These are phyloP conservation scores for Drosophila lowei DNA, from an alignment of 1,140 invertebrate genomes.

Conservation along the genomic window DNA sequence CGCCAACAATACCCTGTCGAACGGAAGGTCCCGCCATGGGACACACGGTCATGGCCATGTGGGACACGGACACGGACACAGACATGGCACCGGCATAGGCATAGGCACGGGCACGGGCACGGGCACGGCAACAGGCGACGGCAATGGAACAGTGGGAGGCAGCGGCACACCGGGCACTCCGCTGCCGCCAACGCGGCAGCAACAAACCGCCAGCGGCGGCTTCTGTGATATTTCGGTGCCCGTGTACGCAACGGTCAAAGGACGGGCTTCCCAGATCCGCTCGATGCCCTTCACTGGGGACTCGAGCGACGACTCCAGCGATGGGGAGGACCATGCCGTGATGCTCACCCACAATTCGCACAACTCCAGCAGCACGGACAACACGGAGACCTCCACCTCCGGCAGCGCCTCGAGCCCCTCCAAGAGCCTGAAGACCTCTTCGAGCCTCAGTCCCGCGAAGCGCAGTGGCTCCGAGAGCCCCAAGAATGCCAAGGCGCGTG, in stretches of 20 bases:
- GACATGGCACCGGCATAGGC: slow-evolving; percentile 1
- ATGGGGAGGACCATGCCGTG: slow-evolving; percentile 89
- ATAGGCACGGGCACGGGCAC: neutral
- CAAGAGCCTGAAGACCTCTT: slow-evolving; percentile 92
- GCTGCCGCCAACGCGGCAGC: slow-evolving; percentile 82
- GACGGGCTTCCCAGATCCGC: slow-evolving; percentile 96
- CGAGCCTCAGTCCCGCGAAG: slow-evolving; percentile 92
- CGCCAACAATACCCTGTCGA: slow-evolving; percentile 41
- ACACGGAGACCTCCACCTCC: slow-evolving; percentile 85
- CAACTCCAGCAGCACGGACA: slow-evolving; percentile 83
- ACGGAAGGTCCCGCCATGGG: slow-evolving; percentile 31
- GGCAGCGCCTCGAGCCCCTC: slow-evolving; percentile 90
- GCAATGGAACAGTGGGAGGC: slow-evolving; percentile 48
- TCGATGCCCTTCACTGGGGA: slow-evolving; percentile 97
- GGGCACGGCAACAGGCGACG: slow-evolving; percentile 23
- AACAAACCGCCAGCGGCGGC: slow-evolving; percentile 85
- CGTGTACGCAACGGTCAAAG: slow-evolving; percentile 98
- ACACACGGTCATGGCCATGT: neutral
- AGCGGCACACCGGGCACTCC: slow-evolving; percentile 66
- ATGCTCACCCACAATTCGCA: slow-evolving; percentile 83
- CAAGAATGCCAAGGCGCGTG: slow-evolving; percentile 78
- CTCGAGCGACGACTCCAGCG: slow-evolving; percentile 96
- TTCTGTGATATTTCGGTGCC: slow-evolving; percentile 95
- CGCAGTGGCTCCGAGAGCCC: slow-evolving; percentile 90
- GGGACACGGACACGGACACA: slow-evolving; percentile 19